phyloP scores from a whole-genome alignment of 2,113 vertebrate species.

The Alectura lathami region DNA sequence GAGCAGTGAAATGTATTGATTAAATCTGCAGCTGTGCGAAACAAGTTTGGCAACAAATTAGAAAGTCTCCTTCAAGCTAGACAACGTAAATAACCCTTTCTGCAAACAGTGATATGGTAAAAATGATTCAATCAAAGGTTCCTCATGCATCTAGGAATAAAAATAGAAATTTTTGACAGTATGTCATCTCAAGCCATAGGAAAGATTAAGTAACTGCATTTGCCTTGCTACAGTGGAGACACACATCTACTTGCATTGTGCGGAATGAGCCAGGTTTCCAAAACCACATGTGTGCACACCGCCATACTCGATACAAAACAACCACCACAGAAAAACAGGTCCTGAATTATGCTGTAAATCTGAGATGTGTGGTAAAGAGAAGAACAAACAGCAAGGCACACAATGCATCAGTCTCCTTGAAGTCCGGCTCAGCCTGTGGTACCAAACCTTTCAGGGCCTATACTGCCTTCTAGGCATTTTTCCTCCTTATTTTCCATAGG shows the following conservation, averaged over 20 bases:
- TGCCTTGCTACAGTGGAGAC: not conserved
- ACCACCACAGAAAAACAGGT: not conserved
- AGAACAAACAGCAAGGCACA: not conserved
- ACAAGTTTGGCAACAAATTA: not conserved
- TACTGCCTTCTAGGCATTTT: not conserved
- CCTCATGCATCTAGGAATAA: not conserved
- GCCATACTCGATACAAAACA: not conserved
- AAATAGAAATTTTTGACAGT: not conserved
- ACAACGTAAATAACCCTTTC: not conserved
- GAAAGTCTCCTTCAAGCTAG: not conserved
- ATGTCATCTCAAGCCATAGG: not conserved
- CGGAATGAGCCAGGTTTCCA: not conserved
- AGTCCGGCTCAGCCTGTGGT: fast-evolving
- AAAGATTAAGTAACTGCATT: not conserved
- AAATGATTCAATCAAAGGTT: not conserved
- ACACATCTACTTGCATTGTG: not conserved
- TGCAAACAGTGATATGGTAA: not conserved
- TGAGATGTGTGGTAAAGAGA: not conserved
- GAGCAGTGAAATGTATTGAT: not conserved
- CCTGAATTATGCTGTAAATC: not conserved
- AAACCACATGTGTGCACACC: not conserved
- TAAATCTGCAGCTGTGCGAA: not conserved
- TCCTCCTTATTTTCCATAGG: not conserved
- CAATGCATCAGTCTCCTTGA: not conserved
- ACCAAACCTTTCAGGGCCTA: not conserved